Base-by-base conservation (phyloP, 2,888 invertebrate genomes). In the Catotricha subobsoleta region DNA sequence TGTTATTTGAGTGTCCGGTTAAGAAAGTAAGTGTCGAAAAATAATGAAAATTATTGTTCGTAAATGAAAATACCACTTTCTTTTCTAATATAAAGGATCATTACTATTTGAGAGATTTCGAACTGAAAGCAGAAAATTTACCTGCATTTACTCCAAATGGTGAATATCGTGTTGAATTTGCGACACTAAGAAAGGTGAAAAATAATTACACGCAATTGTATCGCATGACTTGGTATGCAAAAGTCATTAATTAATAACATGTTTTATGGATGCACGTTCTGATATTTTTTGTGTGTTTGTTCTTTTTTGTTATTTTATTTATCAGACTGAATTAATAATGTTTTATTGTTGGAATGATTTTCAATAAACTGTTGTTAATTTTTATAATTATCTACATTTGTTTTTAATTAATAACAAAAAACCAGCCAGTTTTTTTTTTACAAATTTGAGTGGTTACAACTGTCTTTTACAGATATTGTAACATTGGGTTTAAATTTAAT, bases 151-250 rank as follows among this genome's bases (percentile, higher is more conserved):
- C 29, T 13, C 28, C 39, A 13, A 6, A 19, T 1, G 39, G 39
- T 19, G 29, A 28, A 20, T 39, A 39, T 29, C 2, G 4, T 3
- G 4, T 39, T 2, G 28, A 29, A 12, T 20, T 39, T 13, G 4
- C 27, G 9, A n/a, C 20, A 2, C 4, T 8, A 9, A 16, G 20
- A 13, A 39, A 39, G 13, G n/a, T 13, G 8, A 37, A 37, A 18
- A 27, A 37, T 28, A 18, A 16, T 18, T 37, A 10, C 10, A 18
- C 5, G 18, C 20, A 3, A 20, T 5, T 39, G 3, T 39, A 15
- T 20, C 16, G 19, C 19, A 29, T 39, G 39, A 18, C 9, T n/a
- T 39, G 39, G 39, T 29, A 39, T 20, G 37, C 37, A 10, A 37
- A 15, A 12, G 29, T 39, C 2, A 13, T 13, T 13, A 20, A 20